These are phyloP conservation scores for Tauraco hartlaubi DNA, from an alignment of 2,797 vertebrate genomes.

Conservation along the genomic window DNA sequence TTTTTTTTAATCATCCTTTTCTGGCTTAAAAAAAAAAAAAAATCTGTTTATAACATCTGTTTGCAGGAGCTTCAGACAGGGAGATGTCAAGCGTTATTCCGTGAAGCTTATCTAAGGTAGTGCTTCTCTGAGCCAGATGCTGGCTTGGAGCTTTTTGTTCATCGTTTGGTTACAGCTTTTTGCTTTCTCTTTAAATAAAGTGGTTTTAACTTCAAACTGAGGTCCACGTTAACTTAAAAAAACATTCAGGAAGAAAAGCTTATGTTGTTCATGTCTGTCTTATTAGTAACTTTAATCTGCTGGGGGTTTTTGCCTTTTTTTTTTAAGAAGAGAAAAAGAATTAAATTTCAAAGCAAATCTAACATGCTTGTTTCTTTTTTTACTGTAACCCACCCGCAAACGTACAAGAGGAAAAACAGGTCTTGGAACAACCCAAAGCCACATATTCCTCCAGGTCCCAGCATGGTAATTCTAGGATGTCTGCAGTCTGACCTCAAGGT, in stretches of 20 bases:
- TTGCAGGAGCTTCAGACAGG: not conserved
- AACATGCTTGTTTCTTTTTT: not conserved
- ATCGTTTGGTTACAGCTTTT: not conserved
- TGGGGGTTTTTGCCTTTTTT: too few species aligned
- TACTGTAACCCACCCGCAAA: not conserved
- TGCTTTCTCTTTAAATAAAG: constrained; percentile 9
- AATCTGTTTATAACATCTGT: constrained; percentile 33
- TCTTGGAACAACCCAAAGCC: not conserved
- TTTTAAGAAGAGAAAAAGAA: not conserved
- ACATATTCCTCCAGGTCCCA: fast-evolving
- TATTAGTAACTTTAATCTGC: not conserved
- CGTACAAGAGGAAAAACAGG: not conserved
- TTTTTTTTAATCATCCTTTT: not conserved
- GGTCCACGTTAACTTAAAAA: not conserved
- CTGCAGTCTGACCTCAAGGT: not conserved
- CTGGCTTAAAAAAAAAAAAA: not conserved
- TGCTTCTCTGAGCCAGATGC: not conserved
- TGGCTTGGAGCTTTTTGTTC: not conserved
- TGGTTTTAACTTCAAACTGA: not conserved
- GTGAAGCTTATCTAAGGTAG: not conserved
- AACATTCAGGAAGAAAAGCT: not conserved
- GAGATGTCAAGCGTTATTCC: not conserved
- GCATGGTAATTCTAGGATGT: fast-evolving
- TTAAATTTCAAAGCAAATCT: not conserved
- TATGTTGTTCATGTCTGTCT: not conserved